Percentiles rank a stretch among this genome's conserved stretches.
Evolutionary conservation across 2,797 vertebrate genomes (phyloP).

Genomic region (Sparidentex hasta): DNA sequence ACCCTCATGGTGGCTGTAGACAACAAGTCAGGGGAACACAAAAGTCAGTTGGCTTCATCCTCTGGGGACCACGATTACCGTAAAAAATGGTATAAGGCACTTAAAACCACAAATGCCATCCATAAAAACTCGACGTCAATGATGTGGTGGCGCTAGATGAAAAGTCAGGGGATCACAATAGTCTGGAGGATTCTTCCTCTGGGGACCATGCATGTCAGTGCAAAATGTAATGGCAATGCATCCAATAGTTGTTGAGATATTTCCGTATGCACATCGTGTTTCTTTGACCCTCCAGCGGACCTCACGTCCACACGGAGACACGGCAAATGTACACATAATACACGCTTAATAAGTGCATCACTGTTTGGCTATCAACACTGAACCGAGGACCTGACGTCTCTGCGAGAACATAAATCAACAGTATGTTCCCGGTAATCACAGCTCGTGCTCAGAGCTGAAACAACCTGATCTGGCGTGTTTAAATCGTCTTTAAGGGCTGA

Average conservation of each 20-base stretch:
- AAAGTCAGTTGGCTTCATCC: background rate
- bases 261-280: background rate
- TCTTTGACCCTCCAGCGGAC: background rate
- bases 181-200: background rate
- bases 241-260: background rate
- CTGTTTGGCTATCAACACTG: background rate
- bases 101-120: too few species aligned
- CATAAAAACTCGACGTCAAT: too few species aligned
- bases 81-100: background rate
- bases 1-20: too few species aligned
- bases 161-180: background rate
- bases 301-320: background rate
- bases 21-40: too few species aligned
- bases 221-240: background rate
- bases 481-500: slow-evolving; percentile 3
- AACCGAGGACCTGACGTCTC: too few species aligned
- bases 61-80: background rate
- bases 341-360: background rate
- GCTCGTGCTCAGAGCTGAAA: slow-evolving; percentile 1
- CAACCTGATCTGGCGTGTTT: slow-evolving; percentile 15
- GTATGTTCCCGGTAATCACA: background rate
- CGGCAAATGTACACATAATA: background rate
- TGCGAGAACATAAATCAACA: background rate
- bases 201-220: background rate
- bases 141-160: background rate